Evolutionary conservation across 2,888 invertebrate species (phyloP).

Genomic region (Metallyticus violacea): DNA sequence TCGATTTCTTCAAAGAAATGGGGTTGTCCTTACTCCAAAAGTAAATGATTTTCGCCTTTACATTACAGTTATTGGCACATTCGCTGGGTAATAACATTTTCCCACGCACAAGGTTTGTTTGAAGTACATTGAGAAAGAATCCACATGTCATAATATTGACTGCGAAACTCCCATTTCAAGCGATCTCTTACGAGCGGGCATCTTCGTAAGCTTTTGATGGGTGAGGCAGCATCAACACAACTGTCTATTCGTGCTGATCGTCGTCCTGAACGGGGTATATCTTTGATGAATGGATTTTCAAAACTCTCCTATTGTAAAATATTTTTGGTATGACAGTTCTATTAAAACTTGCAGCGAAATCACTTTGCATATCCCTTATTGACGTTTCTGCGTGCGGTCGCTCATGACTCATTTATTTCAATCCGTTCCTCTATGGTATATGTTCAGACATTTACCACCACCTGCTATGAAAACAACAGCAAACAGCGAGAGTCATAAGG

Average conservation of each 20-base stretch:
- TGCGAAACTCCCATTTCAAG: not conserved
- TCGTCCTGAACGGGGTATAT: not conserved
- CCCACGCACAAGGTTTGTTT: not conserved
- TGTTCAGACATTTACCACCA: not conserved
- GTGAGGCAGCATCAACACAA: not conserved
- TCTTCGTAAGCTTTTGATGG: not conserved
- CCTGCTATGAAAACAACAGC: not conserved
- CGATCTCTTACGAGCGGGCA: not conserved
- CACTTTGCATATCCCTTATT: not conserved
- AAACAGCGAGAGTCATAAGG: too few species aligned
- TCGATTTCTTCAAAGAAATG: not conserved
- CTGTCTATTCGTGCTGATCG: not conserved
- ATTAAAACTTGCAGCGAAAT: not conserved
- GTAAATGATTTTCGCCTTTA: not conserved
- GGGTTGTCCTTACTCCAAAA: not conserved
- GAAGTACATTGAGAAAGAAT: not conserved
- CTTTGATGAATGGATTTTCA: not conserved
- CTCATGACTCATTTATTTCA: too few species aligned
- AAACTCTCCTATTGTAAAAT: not conserved
- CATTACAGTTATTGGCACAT: not conserved
- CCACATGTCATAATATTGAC: not conserved
- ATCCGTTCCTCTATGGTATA: not conserved
- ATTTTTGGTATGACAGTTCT: not conserved
- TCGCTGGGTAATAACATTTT: not conserved
- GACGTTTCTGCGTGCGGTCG: not conserved